phyloP scores from a whole-genome alignment of 2,113 vertebrate genomes.

The Panthera leo region DNA sequence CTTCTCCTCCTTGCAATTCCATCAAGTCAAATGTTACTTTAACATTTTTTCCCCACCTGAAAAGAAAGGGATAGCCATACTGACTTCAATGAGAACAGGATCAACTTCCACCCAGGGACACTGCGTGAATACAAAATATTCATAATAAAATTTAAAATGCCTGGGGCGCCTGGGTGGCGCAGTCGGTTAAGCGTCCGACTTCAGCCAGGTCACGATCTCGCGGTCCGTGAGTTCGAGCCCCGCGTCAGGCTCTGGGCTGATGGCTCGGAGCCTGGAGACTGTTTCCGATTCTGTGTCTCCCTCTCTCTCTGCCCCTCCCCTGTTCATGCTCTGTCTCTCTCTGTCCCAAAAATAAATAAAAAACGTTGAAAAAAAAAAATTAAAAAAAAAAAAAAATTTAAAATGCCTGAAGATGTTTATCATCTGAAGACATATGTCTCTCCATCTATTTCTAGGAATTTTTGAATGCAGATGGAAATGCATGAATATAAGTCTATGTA shows the following conservation, averaged over 20 bases:
- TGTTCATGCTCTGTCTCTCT: too few relatives aligned
- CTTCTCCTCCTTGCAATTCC: background rate
- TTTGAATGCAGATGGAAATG: background rate
- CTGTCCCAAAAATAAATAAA: too few relatives aligned
- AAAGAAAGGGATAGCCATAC: background rate
- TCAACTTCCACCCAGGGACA: background rate
- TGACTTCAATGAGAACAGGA: background rate
- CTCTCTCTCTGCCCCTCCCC: too few relatives aligned
- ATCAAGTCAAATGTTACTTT: background rate
- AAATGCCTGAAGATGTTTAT: background rate
- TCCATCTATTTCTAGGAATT: background rate
- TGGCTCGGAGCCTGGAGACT: too few relatives aligned
- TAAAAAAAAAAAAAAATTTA: too few relatives aligned
- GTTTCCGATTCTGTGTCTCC: too few relatives aligned
- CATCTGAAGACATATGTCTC: background rate
- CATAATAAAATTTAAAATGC: background rate
- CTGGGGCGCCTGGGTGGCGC: too few relatives aligned
- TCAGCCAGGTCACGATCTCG: too few relatives aligned
- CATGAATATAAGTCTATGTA: background rate
- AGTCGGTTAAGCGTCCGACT: too few relatives aligned
- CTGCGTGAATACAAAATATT: background rate
- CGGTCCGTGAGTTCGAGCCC: too few relatives aligned
- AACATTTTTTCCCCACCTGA: background rate
- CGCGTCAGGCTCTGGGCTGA: too few relatives aligned
- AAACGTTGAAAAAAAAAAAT: too few relatives aligned